Evolutionary conservation across 2,888 invertebrate species (phyloP).

Genomic region (Tribolium freemani): DNA sequence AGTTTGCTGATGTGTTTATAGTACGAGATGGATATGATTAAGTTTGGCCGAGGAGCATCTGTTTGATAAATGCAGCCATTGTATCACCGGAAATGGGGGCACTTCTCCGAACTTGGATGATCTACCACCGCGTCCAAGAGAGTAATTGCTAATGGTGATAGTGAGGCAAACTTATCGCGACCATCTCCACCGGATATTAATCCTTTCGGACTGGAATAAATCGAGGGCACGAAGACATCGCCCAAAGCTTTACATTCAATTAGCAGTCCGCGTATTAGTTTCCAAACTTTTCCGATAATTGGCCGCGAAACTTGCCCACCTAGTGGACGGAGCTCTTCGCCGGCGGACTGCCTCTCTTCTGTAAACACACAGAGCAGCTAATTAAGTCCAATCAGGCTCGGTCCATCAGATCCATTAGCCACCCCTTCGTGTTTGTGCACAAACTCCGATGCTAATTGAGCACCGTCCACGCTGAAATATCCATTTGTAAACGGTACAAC

Average conservation of each 20-base stretch:
- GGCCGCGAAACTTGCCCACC: constrained; percentile 17
- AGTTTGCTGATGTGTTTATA: constrained; percentile 39
- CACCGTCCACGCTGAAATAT: constrained; percentile 63
- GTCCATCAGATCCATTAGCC: constrained; percentile 71
- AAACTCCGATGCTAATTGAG: constrained; percentile 68
- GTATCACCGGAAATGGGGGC: constrained; percentile 36
- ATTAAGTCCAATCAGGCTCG: constrained; percentile 74
- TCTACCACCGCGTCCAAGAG: constrained; percentile 34
- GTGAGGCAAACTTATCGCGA: constrained; percentile 15
- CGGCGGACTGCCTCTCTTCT: constrained; percentile 53
- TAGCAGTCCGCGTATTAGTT: too few relatives aligned
- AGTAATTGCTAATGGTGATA: constrained; percentile 33
- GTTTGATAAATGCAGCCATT: constrained; percentile 38
- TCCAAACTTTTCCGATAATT: constrained; percentile 31
- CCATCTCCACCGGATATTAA: constrained; percentile 25
- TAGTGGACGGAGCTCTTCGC: constrained; percentile 36
- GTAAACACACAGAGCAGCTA: constrained; percentile 70
- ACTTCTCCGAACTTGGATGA: constrained; percentile 31
- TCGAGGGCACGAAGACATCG: neutral
- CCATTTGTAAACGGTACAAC: constrained; percentile 62
- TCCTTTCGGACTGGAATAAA: neutral
- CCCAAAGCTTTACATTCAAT: constrained; percentile 13
- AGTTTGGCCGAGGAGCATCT: constrained; percentile 9
- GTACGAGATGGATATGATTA: constrained; percentile 40
- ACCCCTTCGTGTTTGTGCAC: constrained; percentile 67